Base-by-base conservation (phyloP, 2,113 vertebrate species). In the Mellivora capensis region DNA sequence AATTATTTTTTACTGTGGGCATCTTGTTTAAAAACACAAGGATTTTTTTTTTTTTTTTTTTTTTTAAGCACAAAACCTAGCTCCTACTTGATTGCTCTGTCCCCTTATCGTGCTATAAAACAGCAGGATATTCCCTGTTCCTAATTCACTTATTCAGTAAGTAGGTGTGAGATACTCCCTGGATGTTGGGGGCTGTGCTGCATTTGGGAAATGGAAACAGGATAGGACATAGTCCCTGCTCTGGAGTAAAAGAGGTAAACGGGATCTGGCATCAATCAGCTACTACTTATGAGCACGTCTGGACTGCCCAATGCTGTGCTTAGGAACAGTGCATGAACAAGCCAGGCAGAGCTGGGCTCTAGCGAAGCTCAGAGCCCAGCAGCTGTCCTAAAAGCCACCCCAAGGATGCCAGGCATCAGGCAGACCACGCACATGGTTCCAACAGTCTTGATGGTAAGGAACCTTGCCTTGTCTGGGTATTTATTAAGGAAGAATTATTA, bases 11-110 rank as follows among this genome's bases (percentile, higher is more conserved):
- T 72, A 39, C 7, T 61, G 4, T 61, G 31, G 42, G 17, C 1
- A 39, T 93, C 84, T 93, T 62, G 49, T 86, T 91, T 87, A n/a
- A 90, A 96, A 95, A 29, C 5, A 37, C 34, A 34, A 23, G 13
- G 74, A 20, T 52, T 67, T 52, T 42, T 42, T 42, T 42, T 4
- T 42, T 42, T 42, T 47, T 1, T 47, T 47, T 47, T 0, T 13
- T 49, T 52, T 17, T 54, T 54, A 21, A 54, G 27, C 23, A 62
- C 4, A 54, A 59, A 72, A 7, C 7, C 39, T 5, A 83, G 31
- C 21, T 72, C 47, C 39, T 72, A 64, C 13, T 76, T 74, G 61
- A 59, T 42, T 39, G 42, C 31, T 69, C 6, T 85, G 1, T 57
- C 12, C 79, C 34, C 17, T 7, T 31, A n/a, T 15, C 25, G 47